phyloP scores from a whole-genome alignment of 2,888 invertebrate genomes.

The Drosophila lacicola region DNA sequence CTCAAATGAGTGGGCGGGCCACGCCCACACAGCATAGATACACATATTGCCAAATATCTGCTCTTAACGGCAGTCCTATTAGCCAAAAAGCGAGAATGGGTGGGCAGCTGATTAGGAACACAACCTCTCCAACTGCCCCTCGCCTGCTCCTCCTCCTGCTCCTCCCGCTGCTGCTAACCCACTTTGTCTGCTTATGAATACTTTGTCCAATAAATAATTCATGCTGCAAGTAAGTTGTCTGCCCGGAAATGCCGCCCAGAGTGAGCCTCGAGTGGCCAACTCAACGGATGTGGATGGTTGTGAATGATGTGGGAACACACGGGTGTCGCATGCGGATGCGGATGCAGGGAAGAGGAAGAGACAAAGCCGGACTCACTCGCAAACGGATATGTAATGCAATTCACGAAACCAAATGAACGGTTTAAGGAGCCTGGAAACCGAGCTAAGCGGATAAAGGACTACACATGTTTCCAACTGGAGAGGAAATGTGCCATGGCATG shows the following conservation, averaged over 20 bases:
- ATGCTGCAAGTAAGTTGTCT: constrained; percentile 67
- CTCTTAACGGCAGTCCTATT: constrained; percentile 69
- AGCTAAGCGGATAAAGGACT: constrained; percentile 21
- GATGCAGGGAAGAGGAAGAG: constrained; percentile 35
- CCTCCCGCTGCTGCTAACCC: constrained; percentile 14
- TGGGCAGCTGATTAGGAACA: constrained; percentile 18
- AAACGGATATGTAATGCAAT: constrained; percentile 70
- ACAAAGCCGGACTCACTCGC: neutral
- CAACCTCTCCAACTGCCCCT: neutral
- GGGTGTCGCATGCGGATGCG: constrained; percentile 28
- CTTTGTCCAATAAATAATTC: constrained; percentile 77
- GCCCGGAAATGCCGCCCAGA: constrained; percentile 66
- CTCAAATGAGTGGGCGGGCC: constrained; percentile 63
- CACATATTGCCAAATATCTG: constrained; percentile 54
- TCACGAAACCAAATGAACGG: constrained; percentile 64
- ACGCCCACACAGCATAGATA: constrained; percentile 8
- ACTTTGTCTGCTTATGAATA: constrained; percentile 64
- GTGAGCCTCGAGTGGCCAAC: constrained; percentile 27
- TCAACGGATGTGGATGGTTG: constrained; percentile 39
- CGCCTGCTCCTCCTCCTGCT: constrained; percentile 6
- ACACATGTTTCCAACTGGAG: constrained; percentile 25
- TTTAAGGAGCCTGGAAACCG: constrained; percentile 47
- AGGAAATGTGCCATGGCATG: neutral
- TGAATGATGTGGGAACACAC: constrained; percentile 43
- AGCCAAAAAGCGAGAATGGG: constrained; percentile 24